Evolutionary conservation across 2,113 vertebrate species (phyloP).

Genomic region (Mormyrus lacerda): DNA sequence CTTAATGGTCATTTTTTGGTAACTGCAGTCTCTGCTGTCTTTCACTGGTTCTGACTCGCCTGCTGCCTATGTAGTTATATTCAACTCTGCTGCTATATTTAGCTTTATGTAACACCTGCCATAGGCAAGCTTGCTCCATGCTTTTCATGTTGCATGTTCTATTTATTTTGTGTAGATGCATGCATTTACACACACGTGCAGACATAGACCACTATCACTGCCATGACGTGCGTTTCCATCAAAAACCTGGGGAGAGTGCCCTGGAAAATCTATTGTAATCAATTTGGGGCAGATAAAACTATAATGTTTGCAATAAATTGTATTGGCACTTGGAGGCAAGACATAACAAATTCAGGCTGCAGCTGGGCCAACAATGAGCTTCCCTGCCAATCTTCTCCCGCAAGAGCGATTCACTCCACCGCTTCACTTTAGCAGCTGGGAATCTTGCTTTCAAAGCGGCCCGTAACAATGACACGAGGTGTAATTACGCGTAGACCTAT

Average conservation of each 20-base stretch:
- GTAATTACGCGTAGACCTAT: background rate
- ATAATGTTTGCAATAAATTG: constrained; percentile 17
- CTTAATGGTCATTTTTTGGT: background rate
- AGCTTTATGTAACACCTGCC: background rate
- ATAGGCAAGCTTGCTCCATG: background rate
- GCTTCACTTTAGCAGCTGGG: background rate
- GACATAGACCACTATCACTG: background rate
- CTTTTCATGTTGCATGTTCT: background rate
- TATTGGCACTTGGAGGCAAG: constrained; percentile 11
- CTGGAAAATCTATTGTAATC: constrained; percentile 11
- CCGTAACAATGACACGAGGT: background rate
- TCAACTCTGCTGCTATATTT: background rate
- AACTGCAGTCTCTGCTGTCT: background rate
- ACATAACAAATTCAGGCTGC: background rate
- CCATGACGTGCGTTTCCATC: background rate
- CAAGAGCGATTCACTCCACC: background rate
- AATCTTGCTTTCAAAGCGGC: background rate
- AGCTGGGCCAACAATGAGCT: background rate
- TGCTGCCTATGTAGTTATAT: background rate
- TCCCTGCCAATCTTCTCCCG: background rate
- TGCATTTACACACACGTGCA: background rate
- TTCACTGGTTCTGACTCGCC: background rate
- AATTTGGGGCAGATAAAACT: constrained; percentile 10
- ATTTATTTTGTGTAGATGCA: background rate
- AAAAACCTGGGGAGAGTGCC: background rate